Percentiles rank a stretch among this genome's conserved stretches.
Evolutionary conservation across 2,888 invertebrate species (phyloP).

Genomic region (Keiferia lycopersicella): DNA sequence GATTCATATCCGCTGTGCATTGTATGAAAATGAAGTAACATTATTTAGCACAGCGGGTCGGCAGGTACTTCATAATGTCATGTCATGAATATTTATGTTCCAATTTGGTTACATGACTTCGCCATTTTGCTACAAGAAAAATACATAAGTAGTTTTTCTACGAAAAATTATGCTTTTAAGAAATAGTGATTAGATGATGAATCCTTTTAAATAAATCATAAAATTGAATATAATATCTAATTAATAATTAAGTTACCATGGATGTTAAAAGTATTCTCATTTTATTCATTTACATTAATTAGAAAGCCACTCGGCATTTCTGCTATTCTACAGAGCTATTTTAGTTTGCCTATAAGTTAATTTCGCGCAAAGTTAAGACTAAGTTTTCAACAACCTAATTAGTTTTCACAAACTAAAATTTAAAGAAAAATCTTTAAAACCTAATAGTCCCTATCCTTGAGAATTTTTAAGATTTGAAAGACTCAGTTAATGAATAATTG

Average conservation of each 20-base stretch:
- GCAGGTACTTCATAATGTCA: background rate
- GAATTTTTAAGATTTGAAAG: background rate
- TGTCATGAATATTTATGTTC: conserved; percentile 8
- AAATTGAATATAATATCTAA: too few species aligned
- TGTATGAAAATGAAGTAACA: conserved; percentile 5
- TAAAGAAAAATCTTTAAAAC: background rate
- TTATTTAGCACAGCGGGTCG: background rate
- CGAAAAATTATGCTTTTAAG: too few species aligned
- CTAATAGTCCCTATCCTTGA: background rate
- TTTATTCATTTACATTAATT: too few species aligned
- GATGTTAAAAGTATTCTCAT: too few species aligned
- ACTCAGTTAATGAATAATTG: background rate
- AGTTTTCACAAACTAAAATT: background rate
- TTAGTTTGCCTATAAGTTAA: too few species aligned
- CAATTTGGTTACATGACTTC: conserved; percentile 6
- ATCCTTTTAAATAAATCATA: too few species aligned
- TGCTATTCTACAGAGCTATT: too few species aligned
- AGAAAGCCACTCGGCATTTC: too few species aligned
- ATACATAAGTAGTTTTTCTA: background rate
- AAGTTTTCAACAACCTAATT: too few species aligned
- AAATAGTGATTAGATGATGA: too few species aligned
- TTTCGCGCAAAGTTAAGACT: background rate
- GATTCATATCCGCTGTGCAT: background rate
- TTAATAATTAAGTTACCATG: too few species aligned
- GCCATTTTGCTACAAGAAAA: background rate